A percentile compares a stretch with the other conserved stretches of the same genome.
Conservation (phyloP, 2,888 invertebrate species). For the Plebejus melissa region DNA sequence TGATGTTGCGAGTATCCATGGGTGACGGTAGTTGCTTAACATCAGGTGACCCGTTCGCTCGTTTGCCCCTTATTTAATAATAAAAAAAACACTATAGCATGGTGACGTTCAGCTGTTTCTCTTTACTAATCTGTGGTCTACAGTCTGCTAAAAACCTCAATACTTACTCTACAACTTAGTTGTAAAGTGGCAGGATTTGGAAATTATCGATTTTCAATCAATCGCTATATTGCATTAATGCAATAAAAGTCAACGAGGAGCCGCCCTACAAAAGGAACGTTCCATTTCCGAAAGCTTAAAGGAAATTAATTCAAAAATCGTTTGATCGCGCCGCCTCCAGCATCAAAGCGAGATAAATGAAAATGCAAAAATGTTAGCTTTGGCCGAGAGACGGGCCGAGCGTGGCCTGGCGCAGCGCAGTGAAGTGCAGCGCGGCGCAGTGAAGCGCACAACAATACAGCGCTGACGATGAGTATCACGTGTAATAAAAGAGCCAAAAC, state of each 20-base stretch:
- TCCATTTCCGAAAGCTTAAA: slow-evolving; percentile 5
- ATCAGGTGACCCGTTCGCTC: too few species aligned
- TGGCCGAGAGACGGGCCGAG: background rate
- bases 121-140: too few species aligned
- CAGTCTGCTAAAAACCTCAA: too few species aligned
- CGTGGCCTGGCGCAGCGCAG: background rate
- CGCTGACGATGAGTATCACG: background rate
- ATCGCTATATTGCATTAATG: background rate
- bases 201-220: background rate
- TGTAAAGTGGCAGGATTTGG: background rate
- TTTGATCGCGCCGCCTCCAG: background rate
- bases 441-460: background rate
- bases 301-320: slow-evolving; percentile 20
- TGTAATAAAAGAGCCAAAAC: too few species aligned
- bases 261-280: background rate
- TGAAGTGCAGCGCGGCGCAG: background rate
- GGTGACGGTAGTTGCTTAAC: too few species aligned
- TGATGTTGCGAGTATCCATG: too few species aligned
- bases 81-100: too few species aligned
- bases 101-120: too few species aligned
- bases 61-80: too few species aligned
- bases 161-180: background rate
- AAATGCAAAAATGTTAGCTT: slow-evolving; percentile 12
- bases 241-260: background rate
- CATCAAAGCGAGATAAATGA: slow-evolving; percentile 8